Percentiles rank a stretch among this genome's conserved stretches.
phyloP scores from a whole-genome alignment of 2,113 vertebrate species.

The Tauraco erythrolophus region DNA sequence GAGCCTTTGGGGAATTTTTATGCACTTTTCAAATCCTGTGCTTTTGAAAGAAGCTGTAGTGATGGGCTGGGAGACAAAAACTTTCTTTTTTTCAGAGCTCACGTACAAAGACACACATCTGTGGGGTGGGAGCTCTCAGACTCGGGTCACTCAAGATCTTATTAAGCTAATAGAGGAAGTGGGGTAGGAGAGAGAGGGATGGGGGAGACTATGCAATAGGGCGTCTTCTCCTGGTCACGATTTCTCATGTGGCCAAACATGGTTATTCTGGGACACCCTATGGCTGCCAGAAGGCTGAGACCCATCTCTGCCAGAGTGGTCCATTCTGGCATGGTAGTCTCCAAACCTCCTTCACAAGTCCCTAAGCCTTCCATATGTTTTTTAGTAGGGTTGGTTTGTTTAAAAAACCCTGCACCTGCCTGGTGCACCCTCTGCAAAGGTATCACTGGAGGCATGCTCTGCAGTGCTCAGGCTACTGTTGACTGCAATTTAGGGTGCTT shows the following conservation, averaged over 20 bases:
- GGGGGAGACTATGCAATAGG: neutral
- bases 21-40: neutral
- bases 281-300: neutral
- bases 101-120: neutral
- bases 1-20: neutral
- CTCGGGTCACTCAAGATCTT: neutral
- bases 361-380: neutral
- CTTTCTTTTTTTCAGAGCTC: neutral
- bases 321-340: neutral
- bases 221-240: neutral
- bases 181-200: neutral
- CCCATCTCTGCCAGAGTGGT: neutral
- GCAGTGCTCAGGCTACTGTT: neutral
- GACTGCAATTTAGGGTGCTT: neutral
- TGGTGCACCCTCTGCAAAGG: neutral
- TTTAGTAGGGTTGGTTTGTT: neutral
- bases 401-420: neutral
- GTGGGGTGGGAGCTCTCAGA: neutral
- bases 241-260: rapidly evolving
- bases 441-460: neutral
- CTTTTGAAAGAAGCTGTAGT: neutral
- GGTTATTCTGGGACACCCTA: neutral
- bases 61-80: neutral
- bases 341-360: neutral
- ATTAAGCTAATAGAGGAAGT: neutral